Conservation (phyloP, 2,888 invertebrate species). For the Sphaerophoria rueppellii region DNA sequence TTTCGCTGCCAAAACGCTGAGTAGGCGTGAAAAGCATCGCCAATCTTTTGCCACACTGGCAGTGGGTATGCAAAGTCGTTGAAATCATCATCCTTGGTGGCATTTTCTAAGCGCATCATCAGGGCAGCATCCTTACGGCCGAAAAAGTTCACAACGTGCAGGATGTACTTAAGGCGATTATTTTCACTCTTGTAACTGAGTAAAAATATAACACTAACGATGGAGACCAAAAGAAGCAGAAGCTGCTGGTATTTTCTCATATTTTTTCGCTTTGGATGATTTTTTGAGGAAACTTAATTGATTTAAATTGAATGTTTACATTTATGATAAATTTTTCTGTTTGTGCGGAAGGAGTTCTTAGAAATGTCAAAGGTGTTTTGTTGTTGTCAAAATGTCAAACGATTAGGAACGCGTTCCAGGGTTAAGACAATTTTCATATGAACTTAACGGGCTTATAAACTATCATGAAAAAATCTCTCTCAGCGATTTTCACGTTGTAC, state of each 20-base stretch:
- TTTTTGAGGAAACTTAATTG: conserved; percentile 13
- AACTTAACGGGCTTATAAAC: too few species aligned
- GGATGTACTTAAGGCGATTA: conserved; percentile 90
- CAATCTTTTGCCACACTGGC: conserved; percentile 85
- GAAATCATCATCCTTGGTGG: conserved; percentile 75
- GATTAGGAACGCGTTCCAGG: not conserved
- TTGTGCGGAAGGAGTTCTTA: not conserved
- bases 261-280: conserved; percentile 77
- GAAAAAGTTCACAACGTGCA: conserved; percentile 93
- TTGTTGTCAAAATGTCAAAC: not conserved
- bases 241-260: conserved; percentile 94
- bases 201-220: conserved; percentile 88
- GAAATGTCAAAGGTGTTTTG: conserved; percentile 3
- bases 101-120: conserved; percentile 78
- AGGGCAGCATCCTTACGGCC: conserved; percentile 83
- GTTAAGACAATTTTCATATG: not conserved
- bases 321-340: conserved; percentile 17
- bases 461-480: too few species aligned
- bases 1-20: conserved; percentile 84
- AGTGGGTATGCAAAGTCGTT: conserved; percentile 82
- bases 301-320: conserved; percentile 65
- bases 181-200: conserved; percentile 94
- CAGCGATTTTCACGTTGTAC: too few species aligned
- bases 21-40: conserved; percentile 84
- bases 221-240: conserved; percentile 87